A percentile compares a stretch with the other conserved stretches of the same genome.
These are phyloP conservation scores for Adelosebastes latens DNA, from an alignment of 2,797 vertebrate genomes.

Conservation along the genomic window DNA sequence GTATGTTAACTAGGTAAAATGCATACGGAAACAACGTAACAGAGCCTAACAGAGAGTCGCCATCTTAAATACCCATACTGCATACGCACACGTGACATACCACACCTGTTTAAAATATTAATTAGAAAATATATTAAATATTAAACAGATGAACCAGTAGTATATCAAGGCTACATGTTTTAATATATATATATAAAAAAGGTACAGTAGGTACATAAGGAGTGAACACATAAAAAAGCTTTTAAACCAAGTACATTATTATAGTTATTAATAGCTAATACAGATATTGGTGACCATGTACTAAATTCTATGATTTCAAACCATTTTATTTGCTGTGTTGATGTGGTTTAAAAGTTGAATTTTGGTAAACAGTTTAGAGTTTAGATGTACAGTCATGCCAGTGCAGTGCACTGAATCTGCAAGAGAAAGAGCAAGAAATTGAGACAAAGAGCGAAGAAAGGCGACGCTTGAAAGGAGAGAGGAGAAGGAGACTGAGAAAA, in stretches of 20 bases:
- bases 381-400: background rate
- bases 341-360: background rate
- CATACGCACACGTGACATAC: too few relatives aligned
- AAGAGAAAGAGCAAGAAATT: constrained; percentile 19
- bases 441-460: constrained; percentile 30
- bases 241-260: background rate
- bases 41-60: rapidly evolving
- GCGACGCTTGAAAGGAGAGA: constrained; percentile 29
- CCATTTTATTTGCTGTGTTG: background rate
- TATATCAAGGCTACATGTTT: too few relatives aligned
- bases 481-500: background rate
- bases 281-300: background rate
- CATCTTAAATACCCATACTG: too few relatives aligned
- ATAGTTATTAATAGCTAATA: background rate
- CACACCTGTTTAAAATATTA: too few relatives aligned
- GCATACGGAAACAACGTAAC: rapidly evolving
- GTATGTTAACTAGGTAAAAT: too few relatives aligned
- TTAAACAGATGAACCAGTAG: too few relatives aligned
- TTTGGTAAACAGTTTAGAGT: background rate
- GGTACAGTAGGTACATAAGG: too few relatives aligned
- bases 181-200: too few relatives aligned
- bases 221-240: background rate
- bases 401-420: constrained; percentile 24
- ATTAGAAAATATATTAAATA: too few relatives aligned
- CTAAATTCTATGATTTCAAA: background rate